These are phyloP conservation scores for Pseudonaja textilis DNA, from an alignment of 2,113 vertebrate species.

Conservation along the genomic window DNA sequence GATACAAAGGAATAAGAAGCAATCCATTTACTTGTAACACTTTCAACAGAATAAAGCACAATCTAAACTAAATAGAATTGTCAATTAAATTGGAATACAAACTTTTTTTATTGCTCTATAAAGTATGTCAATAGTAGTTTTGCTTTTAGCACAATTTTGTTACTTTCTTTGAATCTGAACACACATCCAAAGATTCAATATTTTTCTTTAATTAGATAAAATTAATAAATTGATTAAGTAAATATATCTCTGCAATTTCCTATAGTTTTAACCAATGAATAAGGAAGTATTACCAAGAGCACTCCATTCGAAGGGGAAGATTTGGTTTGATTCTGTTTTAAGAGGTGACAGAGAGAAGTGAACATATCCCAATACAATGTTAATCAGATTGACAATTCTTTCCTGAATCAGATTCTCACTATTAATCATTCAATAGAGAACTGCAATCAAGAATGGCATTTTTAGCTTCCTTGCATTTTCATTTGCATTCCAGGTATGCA, in stretches of 20 bases:
- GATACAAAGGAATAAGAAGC: not conserved
- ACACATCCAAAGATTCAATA: not conserved
- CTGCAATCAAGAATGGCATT: not conserved
- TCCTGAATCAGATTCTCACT: not conserved
- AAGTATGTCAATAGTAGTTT: not conserved
- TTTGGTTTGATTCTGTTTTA: not conserved
- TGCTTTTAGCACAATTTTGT: not conserved
- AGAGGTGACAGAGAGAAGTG: not conserved
- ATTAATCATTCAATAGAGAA: not conserved
- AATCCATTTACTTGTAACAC: fast-evolving
- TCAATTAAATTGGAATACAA: not conserved
- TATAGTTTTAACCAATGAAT: not conserved
- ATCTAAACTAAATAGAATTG: not conserved
- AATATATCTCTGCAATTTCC: not conserved
- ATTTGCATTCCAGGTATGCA: not conserved
- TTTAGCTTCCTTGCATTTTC: not conserved
- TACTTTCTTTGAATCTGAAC: not conserved
- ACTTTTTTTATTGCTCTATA: not conserved
- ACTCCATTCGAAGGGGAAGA: not conserved
- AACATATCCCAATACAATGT: not conserved
- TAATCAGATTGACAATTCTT: not conserved
- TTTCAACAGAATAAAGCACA: not conserved
- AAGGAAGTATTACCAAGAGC: not conserved
- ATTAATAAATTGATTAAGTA: not conserved
- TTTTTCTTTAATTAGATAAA: not conserved